Evolutionary conservation across 2,797 vertebrate genomes (phyloP).

Genomic region (Esox lucius): DNA sequence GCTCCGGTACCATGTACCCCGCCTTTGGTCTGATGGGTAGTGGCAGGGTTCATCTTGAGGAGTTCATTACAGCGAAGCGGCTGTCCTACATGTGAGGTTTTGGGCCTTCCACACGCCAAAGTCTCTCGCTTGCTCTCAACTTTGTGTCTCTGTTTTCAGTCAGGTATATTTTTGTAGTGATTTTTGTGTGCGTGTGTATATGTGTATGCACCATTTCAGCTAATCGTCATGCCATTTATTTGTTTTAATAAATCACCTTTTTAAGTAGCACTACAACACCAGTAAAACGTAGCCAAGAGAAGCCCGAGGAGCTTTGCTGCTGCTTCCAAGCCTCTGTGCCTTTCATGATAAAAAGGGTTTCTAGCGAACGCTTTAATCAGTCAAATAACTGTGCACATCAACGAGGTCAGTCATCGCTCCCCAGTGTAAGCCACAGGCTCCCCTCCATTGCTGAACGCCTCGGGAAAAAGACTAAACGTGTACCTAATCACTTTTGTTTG

Average conservation of each 20-base stretch:
- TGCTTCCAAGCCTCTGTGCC: conserved; percentile 65
- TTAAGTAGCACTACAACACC: conserved; percentile 53
- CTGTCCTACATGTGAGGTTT: conserved; percentile 42
- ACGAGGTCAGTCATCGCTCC: conserved; percentile 32
- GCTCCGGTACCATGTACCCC: conserved; percentile 92
- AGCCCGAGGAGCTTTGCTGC: conserved; percentile 61
- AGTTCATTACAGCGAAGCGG: conserved; percentile 76
- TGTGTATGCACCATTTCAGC: neutral
- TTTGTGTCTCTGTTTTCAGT: conserved; percentile 19
- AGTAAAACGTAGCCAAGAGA: conserved; percentile 42
- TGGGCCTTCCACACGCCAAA: conserved; percentile 47
- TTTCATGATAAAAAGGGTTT: conserved; percentile 49
- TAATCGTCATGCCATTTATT: neutral
- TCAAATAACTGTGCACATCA: conserved; percentile 35
- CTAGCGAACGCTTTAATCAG: conserved; percentile 40
- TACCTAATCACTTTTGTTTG: conserved; percentile 18
- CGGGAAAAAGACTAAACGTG: conserved; percentile 7
- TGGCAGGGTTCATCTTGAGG: conserved; percentile 85
- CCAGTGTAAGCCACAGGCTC: conserved; percentile 37
- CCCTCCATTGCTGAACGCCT: conserved; percentile 32
- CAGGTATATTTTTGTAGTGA: conserved; percentile 23
- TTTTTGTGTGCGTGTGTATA: neutral
- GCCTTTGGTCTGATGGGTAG: conserved; percentile 94
- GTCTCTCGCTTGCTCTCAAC: conserved; percentile 43
- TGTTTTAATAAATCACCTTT: conserved; percentile 2